A percentile compares a stretch with the other conserved stretches of the same genome.
Conservation (phyloP, 2,888 invertebrate genomes). For the Mythimna ferrago region DNA sequence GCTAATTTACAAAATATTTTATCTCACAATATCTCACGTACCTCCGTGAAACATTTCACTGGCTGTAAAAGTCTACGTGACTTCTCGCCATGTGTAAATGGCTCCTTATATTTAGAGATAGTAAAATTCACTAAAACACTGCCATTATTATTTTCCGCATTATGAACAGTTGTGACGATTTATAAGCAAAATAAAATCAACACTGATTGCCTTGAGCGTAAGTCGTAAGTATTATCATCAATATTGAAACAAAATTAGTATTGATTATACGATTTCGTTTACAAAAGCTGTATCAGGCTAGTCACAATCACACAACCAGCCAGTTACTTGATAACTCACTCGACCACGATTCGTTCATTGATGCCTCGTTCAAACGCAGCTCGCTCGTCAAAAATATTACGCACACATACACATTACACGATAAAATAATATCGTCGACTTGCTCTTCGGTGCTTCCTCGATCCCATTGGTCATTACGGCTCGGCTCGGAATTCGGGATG, state of each 20-base stretch:
- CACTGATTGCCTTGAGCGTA: constrained; percentile 43
- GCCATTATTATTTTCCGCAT: constrained; percentile 51
- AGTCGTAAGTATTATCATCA: constrained; percentile 35
- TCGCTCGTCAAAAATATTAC: constrained; percentile 58
- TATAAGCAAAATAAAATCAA: constrained; percentile 37
- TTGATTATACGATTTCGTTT: constrained; percentile 65
- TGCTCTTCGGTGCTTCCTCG: constrained; percentile 36
- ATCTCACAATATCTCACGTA: constrained; percentile 59
- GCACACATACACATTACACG: constrained; percentile 54
- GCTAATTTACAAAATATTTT: constrained; percentile 46
- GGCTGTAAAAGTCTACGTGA: constrained; percentile 85
- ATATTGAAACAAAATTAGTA: constrained; percentile 53
- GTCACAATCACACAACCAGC: constrained; percentile 58
- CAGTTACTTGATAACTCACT: constrained; percentile 66
- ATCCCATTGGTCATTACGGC: constrained; percentile 47
- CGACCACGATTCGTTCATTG: constrained; percentile 54
- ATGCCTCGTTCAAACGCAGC: constrained; percentile 65
- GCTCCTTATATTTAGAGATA: constrained; percentile 78
- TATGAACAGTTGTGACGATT: constrained; percentile 19
- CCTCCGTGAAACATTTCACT: constrained; percentile 62
- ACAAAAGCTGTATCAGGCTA: constrained; percentile 56
- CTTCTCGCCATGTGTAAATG: constrained; percentile 89
- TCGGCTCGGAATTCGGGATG: constrained; percentile 1
- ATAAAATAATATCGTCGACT: constrained; percentile 36
- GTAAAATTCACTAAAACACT: constrained; percentile 60